These are phyloP conservation scores for Perognathus longimembris DNA, from an alignment of 2,113 vertebrate genomes.

Conservation along the genomic window DNA sequence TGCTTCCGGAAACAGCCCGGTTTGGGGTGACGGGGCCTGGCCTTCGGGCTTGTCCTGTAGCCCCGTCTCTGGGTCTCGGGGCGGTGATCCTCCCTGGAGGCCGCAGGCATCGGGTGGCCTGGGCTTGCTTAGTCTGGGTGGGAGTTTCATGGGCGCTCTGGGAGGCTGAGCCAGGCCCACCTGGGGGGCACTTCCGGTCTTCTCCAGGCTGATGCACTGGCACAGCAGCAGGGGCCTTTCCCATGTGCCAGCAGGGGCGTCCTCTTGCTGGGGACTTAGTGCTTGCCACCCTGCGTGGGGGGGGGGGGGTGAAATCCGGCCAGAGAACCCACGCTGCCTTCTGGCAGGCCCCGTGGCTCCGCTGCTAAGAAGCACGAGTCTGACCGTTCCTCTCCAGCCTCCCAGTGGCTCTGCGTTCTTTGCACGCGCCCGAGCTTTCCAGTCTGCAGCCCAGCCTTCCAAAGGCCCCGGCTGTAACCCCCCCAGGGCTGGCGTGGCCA, in stretches of 20 bases:
- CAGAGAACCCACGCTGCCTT: not conserved
- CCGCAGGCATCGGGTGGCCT: rapidly evolving
- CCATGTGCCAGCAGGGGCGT: not conserved
- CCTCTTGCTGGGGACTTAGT: too few relatives aligned
- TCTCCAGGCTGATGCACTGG: rapidly evolving
- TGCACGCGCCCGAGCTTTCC: not conserved
- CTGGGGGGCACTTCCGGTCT: not conserved
- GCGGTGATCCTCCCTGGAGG: not conserved
- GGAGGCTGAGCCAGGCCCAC: not conserved
- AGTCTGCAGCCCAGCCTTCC: not conserved
- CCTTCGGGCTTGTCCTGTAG: not conserved
- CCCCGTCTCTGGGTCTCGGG: not conserved
- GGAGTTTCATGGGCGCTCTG: not conserved
- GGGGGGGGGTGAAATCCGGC: too few relatives aligned
- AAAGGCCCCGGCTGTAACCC: not conserved
- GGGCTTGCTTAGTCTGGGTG: not conserved
- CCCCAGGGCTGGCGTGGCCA: slow-evolving; percentile 21
- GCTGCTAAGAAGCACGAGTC: not conserved
- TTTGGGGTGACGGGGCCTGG: not conserved
- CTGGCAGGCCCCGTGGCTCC: not conserved
- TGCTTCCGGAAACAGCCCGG: not conserved
- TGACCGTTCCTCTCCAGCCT: not conserved
- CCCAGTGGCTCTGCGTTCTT: not conserved
- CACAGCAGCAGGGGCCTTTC: not conserved
- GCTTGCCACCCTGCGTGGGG: not conserved